These are phyloP conservation scores for Epinotia ramella DNA, from an alignment of 2,888 invertebrate genomes.

Conservation along the genomic window DNA sequence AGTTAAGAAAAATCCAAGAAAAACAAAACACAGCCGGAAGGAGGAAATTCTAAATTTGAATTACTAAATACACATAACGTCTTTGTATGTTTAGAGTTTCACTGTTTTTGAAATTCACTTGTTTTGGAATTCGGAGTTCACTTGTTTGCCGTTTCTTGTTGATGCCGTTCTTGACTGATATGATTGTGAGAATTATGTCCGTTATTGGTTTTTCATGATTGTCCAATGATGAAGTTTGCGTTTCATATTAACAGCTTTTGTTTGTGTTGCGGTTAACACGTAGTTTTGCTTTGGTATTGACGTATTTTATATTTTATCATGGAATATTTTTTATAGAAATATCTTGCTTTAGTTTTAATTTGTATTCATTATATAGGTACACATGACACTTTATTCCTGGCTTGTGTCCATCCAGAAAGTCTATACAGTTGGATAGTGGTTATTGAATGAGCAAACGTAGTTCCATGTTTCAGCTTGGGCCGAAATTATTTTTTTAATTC, in stretches of 20 bases:
- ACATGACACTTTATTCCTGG: too few species aligned
- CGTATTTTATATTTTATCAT: conserved; percentile 1
- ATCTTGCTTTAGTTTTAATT: not conserved
- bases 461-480: too few species aligned
- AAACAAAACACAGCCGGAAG: conserved; percentile 56
- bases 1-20: conserved; percentile 67
- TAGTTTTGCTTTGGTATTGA: not conserved
- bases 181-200: not conserved
- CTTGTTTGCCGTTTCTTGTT: not conserved
- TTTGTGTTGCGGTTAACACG: conserved; percentile 30
- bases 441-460: too few species aligned
- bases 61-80: conserved; percentile 20
- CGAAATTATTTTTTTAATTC: too few species aligned
- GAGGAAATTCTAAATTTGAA: conserved; percentile 49
- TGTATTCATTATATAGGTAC: not conserved
- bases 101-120: conserved; percentile 9
- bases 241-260: conserved; percentile 4
- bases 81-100: not conserved
- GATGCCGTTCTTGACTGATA: conserved; percentile 16
- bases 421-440: too few species aligned
- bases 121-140: conserved; percentile 1
- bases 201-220: conserved; percentile 34
- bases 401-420: too few species aligned
- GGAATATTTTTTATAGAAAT: conserved; percentile 1
- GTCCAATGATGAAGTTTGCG: conserved; percentile 39